Evolutionary conservation across 1,140 invertebrate species (phyloP).

Genomic region (Drosophila prosaltans): DNA sequence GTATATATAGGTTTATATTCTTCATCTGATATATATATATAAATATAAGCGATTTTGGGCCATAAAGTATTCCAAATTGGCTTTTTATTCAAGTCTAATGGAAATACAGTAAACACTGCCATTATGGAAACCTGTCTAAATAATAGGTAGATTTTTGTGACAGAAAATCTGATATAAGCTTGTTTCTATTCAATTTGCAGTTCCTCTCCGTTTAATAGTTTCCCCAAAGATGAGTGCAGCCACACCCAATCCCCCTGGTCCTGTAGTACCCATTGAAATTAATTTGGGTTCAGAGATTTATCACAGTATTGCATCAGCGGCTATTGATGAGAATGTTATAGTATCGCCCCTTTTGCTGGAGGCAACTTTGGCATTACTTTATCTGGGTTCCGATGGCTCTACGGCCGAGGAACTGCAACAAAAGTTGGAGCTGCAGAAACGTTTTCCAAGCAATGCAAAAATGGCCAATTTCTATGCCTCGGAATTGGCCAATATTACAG

Average conservation of each 20-base stretch:
- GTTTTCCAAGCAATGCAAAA: slow-evolving; percentile 77
- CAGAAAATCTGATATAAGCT: too few relatives aligned
- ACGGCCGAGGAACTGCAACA: slow-evolving; percentile 71
- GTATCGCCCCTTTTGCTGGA: slow-evolving; percentile 73
- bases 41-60: not conserved
- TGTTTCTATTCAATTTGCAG: not conserved
- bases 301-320: slow-evolving; percentile 50
- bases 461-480: slow-evolving; percentile 77
- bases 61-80: not conserved
- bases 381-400: slow-evolving; percentile 70
- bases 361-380: slow-evolving; percentile 63
- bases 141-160: too few relatives aligned
- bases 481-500: slow-evolving; percentile 48
- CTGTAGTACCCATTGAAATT: slow-evolving; percentile 25
- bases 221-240: slow-evolving; percentile 50
- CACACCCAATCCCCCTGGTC: slow-evolving; percentile 8
- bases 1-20: not conserved
- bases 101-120: not conserved
- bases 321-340: slow-evolving; percentile 61
- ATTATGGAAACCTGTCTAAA: too few relatives aligned
- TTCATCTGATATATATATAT: not conserved
- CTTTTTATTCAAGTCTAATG: not conserved
- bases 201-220: not conserved
- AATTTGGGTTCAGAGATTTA: slow-evolving; percentile 53
- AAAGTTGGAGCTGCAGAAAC: slow-evolving; percentile 58